phyloP scores from a whole-genome alignment of 1,140 invertebrate species.

The Rhagoletis zephyria region DNA sequence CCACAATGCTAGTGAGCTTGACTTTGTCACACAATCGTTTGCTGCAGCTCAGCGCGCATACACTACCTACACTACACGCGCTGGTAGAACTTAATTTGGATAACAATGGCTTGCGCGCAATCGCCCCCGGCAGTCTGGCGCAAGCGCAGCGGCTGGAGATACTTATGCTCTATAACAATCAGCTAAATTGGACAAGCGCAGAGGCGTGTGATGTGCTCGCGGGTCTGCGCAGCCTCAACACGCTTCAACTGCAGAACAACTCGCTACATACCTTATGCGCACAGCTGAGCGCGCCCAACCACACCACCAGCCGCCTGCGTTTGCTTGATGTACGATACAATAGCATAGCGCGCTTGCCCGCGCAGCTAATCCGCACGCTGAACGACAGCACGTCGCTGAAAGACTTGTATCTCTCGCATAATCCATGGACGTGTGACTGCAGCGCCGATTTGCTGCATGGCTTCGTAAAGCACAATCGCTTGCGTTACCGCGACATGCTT shows the following conservation, averaged over 20 bases:
- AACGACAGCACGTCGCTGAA: not conserved
- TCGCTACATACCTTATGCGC: not conserved
- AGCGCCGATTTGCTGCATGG: not conserved
- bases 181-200: constrained; percentile 7
- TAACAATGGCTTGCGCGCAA: not conserved
- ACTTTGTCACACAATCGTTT: not conserved
- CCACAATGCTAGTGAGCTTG: not conserved
- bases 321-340: not conserved
- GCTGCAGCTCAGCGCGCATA: not conserved
- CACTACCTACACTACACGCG: not conserved
- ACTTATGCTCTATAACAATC: not conserved
- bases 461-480: not conserved
- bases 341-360: not conserved
- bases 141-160: not conserved
- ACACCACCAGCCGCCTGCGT: not conserved
- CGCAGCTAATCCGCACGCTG: not conserved
- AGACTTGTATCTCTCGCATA: not conserved
- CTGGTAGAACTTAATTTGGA: not conserved
- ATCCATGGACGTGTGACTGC: constrained; percentile 25
- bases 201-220: not conserved
- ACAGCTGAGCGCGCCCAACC: not conserved
- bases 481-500: not conserved
- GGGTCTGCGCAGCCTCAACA: not conserved
- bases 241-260: not conserved
- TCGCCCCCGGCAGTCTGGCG: not conserved